Evolutionary conservation across 1,140 invertebrate species (phyloP), one percentile per base, ranked within the genome.

Genomic region (Augochlora pura): DNA sequence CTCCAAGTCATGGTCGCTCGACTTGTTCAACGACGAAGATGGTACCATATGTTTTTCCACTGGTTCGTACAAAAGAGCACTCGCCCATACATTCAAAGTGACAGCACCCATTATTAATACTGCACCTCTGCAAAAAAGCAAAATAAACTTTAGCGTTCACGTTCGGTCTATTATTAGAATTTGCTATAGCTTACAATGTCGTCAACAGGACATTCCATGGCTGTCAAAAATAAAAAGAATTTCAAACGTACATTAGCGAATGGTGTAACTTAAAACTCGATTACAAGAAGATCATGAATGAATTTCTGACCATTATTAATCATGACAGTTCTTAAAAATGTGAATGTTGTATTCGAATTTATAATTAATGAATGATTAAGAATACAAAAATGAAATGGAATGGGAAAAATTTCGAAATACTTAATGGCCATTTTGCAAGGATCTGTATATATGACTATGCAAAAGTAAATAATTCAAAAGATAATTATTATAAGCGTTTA

Each of bases 21-120:
- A 77, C 38, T 87, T 76, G 14, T 60, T 60, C 16, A 67, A 71
- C 9, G 70, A 8, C 18, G 68, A 72, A 42, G 83, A 84, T 18
- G 87, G 86, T n/a, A 94, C 94, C 95, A 97, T 94, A 86, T 97
- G 96, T 69, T 95, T 94, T 84, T 97, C 96, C 0, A 98, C 96
- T 0, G 97, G 97, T 65, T 97, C 95, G 90, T 97, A 98, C 9
- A 98, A 94, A 32, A 97, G 90, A 7, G 97, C 97, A 10, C 96
- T 96, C 1, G 97, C 96, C 94, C 96, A 96, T 1, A 97, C 96
- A 88, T 98, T 97, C 21, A 98, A 91, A 71, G 96, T 96, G 3
- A 98, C 92, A 25, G 95, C 97, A 8, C 97, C 97, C 93, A 98
- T 95, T 49, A 98, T 95, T 16, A 98, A 91, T 25, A 97, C 95